Evolutionary conservation across 2,113 vertebrate genomes (phyloP), one percentile per base, ranked within the genome.

Genomic region (Hippopotamus amphibius): DNA sequence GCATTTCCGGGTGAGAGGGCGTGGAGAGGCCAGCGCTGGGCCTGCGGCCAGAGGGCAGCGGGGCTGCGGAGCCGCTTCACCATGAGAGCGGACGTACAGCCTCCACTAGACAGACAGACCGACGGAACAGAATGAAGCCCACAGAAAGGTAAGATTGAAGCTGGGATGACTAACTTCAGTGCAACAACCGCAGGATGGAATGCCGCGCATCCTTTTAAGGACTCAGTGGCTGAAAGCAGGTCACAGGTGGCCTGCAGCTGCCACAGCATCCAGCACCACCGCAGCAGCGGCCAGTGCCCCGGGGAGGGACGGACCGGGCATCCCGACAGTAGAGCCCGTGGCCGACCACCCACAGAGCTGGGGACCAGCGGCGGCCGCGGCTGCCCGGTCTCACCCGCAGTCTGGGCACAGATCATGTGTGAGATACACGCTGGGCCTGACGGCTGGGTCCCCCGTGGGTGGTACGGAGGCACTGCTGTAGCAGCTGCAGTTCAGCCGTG

Each of bases 61-160:
- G 37, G 7, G 48, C 7, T 50, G 59, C 6, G 61, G n/a, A 28
- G 71, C 15, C 2, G 2, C 41, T 1, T 14, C 7, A 0, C 33
- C 41, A 16, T 7, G 7, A 15, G 6, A 26, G 72, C 24, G 4
- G 21, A 43, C 17, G 33, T 4, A 0, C 19, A 8, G 68, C 19
- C 7, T 11, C 33, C 0, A 0, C 5, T 2, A 0, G 0, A 37
- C 14, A 19, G 37, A 43, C 30, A 48, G 66, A 21, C 7, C 4
- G 1, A 16, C 0, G 33, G 57, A 21, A 12, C 24, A 5, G 33
- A 6, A 19, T 7, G 24, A 5, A 28, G 55, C 19, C 55, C 30
- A 30, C 5, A 19, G 90, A 17, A 12, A 13, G 33, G 13, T 21
- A 4, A 71, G 65, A 33, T 0, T 0, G 2, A 3, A 9, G 2